Evolutionary conservation across 2,888 invertebrate genomes (phyloP), one percentile per base, ranked within the genome.

Genomic region (Brachypalpus laphriformis): DNA sequence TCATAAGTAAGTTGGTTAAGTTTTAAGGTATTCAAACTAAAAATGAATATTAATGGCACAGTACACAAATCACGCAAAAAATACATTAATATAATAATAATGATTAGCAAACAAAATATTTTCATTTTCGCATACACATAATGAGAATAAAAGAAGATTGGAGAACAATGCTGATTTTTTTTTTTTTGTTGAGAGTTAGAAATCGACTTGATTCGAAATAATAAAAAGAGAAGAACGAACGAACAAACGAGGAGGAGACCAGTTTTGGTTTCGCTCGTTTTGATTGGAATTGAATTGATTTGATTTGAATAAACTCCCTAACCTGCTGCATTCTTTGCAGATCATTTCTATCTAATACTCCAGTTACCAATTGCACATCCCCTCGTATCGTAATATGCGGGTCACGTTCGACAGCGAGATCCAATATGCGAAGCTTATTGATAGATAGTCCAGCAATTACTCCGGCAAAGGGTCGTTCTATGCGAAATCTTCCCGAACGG

Each of bases 291-390:
- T 90, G 90, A 91, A 87, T 87, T 88, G 88, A 88, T 89, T 90
- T 91, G 89, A 91, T 88, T 91, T 90, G 90, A 91, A 91, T 90
- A 91, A 92, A 91, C 91, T 91, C 91, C 91, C 91, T 91, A 92
- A 96, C 96, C 95, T 97, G 97, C 92, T 97, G 97, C 97, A 97
- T 97, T 91, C 96, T 94, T 91, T 97, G 96, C 87, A 96, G 94
- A 89, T 96, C 96, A 89, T 94, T 94, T 87, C 96, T 93, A 90
- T 96, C 96, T 87, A 96, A 92, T 86, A 96, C 95, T 83, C 95
- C 94, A 88, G 95, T 95, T 88, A 96, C 94, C 86, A 96, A 92
- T 89, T 97, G 94, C 14, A 97, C 97, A 91, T 98, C 97, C 14
- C 98, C 98, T 78, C 97, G 93, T 16, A 96, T 94, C 0, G 94